Conservation (phyloP, 2,888 invertebrate genomes). For the Chesias legatella region DNA sequence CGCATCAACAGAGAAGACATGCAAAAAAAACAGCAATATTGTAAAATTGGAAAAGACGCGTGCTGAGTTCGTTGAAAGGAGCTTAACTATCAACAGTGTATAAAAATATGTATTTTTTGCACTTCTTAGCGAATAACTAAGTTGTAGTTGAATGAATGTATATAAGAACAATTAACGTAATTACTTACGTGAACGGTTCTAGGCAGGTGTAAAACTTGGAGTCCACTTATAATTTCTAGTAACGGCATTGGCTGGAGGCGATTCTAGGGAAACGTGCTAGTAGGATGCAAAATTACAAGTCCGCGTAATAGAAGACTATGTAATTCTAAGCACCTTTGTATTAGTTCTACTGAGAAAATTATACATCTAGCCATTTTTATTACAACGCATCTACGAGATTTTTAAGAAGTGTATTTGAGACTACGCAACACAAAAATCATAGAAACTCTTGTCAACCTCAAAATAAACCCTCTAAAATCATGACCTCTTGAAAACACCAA, state of each 20-base stretch:
- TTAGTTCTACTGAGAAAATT: constrained; percentile 45
- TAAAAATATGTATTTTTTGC: constrained; percentile 27
- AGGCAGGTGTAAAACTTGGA: constrained; percentile 69
- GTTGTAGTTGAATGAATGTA: constrained; percentile 36
- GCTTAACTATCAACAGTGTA: constrained; percentile 21
- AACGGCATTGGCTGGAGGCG: constrained; percentile 72
- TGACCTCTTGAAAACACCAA: too few relatives aligned
- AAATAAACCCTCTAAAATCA: too few relatives aligned
- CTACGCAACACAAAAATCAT: too few relatives aligned
- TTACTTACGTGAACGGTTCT: constrained; percentile 71
- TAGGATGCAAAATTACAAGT: constrained; percentile 68
- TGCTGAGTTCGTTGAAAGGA: constrained; percentile 15
- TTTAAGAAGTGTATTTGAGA: too few relatives aligned
- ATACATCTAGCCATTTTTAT: constrained; percentile 18
- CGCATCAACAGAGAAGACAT: not conserved
- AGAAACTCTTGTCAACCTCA: too few relatives aligned
- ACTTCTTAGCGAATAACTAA: constrained; percentile 27
- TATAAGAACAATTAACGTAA: constrained; percentile 67
- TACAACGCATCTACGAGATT: not conserved
- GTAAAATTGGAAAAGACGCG: constrained; percentile 16
- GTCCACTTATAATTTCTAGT: constrained; percentile 69
- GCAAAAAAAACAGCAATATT: constrained; percentile 1
- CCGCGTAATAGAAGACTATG: constrained; percentile 62
- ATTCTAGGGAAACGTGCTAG: constrained; percentile 69
- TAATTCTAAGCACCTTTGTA: constrained; percentile 66